phyloP scores from a whole-genome alignment of 2,888 invertebrate genomes.

The Odontomyia ornata region DNA sequence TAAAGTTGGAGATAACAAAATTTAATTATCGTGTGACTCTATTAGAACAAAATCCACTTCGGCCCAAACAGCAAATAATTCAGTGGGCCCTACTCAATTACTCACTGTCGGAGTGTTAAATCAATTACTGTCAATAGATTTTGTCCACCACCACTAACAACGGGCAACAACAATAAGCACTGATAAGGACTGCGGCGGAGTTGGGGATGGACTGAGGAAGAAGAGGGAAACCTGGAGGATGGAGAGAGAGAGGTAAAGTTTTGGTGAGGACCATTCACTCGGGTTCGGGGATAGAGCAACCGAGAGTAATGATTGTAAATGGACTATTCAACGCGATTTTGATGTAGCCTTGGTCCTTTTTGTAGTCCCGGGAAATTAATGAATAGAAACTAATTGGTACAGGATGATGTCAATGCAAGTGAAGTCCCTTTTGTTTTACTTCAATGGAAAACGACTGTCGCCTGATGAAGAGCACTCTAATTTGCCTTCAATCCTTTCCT shows the following conservation, averaged over 20 bases:
- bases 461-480: slow-evolving; percentile 40
- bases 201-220: not conserved
- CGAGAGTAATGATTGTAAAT: slow-evolving; percentile 35
- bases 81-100: slow-evolving; percentile 37
- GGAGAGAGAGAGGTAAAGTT: not conserved
- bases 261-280: too few relatives aligned
- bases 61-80: slow-evolving; percentile 38
- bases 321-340: slow-evolving; percentile 43
- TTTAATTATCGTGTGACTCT: slow-evolving; percentile 41
- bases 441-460: slow-evolving; percentile 36
- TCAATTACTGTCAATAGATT: slow-evolving; percentile 43
- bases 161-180: not conserved
- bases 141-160: slow-evolving; percentile 14
- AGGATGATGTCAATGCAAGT: slow-evolving; percentile 43
- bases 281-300: slow-evolving; percentile 5
- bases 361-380: slow-evolving; percentile 37
- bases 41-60: slow-evolving; percentile 37
- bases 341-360: slow-evolving; percentile 37
- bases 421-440: slow-evolving; percentile 30
- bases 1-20: slow-evolving; percentile 38
- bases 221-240: not conserved
- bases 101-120: slow-evolving; percentile 44
- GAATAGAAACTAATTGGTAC: slow-evolving; percentile 45
- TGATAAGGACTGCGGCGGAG: not conserved
- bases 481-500: slow-evolving; percentile 42